Conservation (phyloP, 2,888 invertebrate genomes). For the Dugesia japonica region DNA sequence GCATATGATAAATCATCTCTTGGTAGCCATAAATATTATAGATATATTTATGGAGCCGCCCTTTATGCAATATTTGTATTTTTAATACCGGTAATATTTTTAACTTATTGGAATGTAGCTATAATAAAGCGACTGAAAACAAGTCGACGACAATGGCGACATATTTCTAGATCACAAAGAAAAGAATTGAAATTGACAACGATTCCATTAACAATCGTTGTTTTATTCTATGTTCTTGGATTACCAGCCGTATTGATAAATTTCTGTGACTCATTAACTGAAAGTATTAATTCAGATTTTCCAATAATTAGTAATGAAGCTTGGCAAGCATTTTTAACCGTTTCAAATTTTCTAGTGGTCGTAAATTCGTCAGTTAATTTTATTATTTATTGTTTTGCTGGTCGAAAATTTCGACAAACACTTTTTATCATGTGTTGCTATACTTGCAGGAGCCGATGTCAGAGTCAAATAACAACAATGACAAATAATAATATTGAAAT, state of each 20-base stretch:
- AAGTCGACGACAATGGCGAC: constrained; percentile 37
- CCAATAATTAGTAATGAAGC: not conserved
- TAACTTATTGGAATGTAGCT: constrained; percentile 37
- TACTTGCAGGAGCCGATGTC: not conserved
- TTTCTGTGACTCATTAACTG: constrained; percentile 36
- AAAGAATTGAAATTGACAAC: constrained; percentile 38
- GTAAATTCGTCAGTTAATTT: constrained; percentile 88
- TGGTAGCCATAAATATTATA: constrained; percentile 36
- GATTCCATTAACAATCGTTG: constrained; percentile 38
- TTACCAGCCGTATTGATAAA: constrained; percentile 38
- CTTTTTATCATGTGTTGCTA: constrained; percentile 26
- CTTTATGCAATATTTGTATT: constrained; percentile 37
- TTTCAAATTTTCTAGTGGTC: constrained; percentile 72
- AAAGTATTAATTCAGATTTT: constrained; percentile 27
- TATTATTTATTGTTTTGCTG: constrained; percentile 83
- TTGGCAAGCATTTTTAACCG: constrained; percentile 29
- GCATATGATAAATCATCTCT: constrained; percentile 36
- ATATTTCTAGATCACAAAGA: constrained; percentile 36
- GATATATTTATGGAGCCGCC: constrained; percentile 37
- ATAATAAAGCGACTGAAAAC: constrained; percentile 37
- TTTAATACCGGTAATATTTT: constrained; percentile 37
- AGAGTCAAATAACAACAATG: not conserved
- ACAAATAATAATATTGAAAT: not conserved
- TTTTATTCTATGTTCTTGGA: constrained; percentile 38
- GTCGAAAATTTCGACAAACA: constrained; percentile 63